Conservation (phyloP, 1,140 invertebrate species). For the Bombus confusus region DNA sequence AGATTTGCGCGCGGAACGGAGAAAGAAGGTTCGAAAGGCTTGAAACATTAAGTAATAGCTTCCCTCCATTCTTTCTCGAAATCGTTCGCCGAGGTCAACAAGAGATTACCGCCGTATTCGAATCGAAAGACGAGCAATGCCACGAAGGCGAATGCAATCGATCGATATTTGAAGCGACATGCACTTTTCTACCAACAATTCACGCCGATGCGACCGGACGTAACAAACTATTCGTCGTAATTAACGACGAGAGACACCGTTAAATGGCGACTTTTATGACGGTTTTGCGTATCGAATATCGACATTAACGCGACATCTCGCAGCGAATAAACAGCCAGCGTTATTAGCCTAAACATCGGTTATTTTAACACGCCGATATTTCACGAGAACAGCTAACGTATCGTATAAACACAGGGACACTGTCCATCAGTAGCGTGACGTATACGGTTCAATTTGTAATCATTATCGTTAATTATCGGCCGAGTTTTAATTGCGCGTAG, state of each 20-base stretch:
- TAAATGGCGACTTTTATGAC: not conserved
- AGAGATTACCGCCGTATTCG: conserved; percentile 43
- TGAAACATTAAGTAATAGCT: conserved; percentile 35
- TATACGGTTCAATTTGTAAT: not conserved
- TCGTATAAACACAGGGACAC: not conserved
- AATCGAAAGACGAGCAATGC: conserved; percentile 36
- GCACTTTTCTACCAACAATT: not conserved
- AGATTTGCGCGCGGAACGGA: not conserved
- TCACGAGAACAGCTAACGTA: not conserved
- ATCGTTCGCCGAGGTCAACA: conserved; percentile 34
- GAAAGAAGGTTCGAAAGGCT: conserved; percentile 7
- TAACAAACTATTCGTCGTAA: conserved; percentile 30
- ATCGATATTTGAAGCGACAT: not conserved
- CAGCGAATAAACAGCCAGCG: not conserved
- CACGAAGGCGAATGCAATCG: not conserved
- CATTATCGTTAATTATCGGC: not conserved
- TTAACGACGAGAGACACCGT: not conserved
- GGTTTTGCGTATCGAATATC: not conserved
- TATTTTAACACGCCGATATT: not conserved
- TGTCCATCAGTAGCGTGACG: not conserved
- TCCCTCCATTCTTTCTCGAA: conserved; percentile 34
- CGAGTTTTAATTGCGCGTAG: not conserved
- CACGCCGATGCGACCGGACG: not conserved
- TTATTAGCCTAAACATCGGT: conserved; percentile 8
- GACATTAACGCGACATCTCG: not conserved